Base-by-base conservation (phyloP, 2,797 vertebrate species). In the Bucorvus abyssinicus region DNA sequence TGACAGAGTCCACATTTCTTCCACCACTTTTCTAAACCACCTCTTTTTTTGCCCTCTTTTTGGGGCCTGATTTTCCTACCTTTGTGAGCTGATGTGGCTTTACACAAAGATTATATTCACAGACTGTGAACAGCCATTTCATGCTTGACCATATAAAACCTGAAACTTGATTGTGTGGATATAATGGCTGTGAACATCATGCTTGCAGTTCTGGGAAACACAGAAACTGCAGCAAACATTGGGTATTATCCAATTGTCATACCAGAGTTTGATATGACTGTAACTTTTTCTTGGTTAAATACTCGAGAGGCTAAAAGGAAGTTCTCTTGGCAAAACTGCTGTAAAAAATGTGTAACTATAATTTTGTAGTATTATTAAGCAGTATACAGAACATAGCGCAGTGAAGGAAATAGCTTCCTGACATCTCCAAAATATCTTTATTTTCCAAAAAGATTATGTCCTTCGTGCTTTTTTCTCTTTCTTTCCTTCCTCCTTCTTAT, bases 191-290 rank as follows among this genome's bases (percentile, higher is more conserved):
- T 70, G 44, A 70, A 57, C 19, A 14, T 13, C 0, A 0, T 70
- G 20, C 23, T 74, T 80, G 40, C 20, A 16, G 7, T 91, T 75
- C 21, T 80, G 30, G 53, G 42, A 64, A 77, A 27, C 40, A 20
- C 36, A 23, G 21, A 77, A 55, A 47, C 30, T 47, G 11, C 52
- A 59, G 24, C n/a, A 68, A 65, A 34, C 0, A 0, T 16, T 84
- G 23, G 29, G 15, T 13, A 1, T 83, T 80, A 42, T 10, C n/a
- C 13, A 9, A 5, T 40, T 49, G 29, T 73, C 40, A 45, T 44
- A 18, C 21, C 14, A 6, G 36, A 56, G 26, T 79, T 67, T 70
- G n/a, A 2, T 77, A 30, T 73, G 60, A 36, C 60, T 63, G 14
- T 36, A 44, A 47, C 30, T 90, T 91, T 60, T 68, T 68, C 64